phyloP scores from a whole-genome alignment of 53 echinoderm and acorn worm species.

The Arbacia lixula region DNA sequence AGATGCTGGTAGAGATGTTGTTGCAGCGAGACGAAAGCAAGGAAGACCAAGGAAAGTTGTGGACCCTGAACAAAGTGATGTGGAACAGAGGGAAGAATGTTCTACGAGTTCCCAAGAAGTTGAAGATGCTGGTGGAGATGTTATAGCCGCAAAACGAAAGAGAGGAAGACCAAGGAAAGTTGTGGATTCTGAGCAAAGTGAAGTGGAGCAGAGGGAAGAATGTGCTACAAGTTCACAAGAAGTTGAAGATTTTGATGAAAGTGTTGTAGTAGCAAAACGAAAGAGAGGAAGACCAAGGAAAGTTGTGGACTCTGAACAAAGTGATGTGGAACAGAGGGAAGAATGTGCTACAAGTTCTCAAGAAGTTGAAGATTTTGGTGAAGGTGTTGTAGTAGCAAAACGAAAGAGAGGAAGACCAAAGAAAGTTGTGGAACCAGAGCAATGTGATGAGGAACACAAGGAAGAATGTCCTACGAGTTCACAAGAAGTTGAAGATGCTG shows the following conservation, averaged over 20 bases:
- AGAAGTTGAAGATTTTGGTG: not conserved
- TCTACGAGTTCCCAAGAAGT: not conserved
- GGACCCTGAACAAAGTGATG: not conserved
- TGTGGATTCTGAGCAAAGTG: too few species aligned
- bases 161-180: slow-evolving; percentile 5
- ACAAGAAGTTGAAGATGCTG: too few species aligned
- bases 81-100: not conserved
- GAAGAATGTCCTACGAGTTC: not conserved
- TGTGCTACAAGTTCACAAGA: too few species aligned
- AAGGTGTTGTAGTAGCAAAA: not conserved
- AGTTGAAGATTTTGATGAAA: not conserved
- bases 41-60: not conserved
- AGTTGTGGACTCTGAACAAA: not conserved
- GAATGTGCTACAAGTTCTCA: not conserved
- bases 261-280: not conserved
- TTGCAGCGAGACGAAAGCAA: not conserved
- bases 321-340: not conserved
- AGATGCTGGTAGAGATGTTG: not conserved
- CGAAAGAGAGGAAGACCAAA: slow-evolving; percentile 9
- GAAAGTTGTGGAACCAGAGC: not conserved
- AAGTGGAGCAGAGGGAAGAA: too few species aligned
- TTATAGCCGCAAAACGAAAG: not conserved
- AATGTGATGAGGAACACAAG: not conserved
- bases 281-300: not conserved
- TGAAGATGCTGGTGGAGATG: not conserved